Conservation (phyloP, 1,140 invertebrate species). For the Zaprionus nigranus region DNA sequence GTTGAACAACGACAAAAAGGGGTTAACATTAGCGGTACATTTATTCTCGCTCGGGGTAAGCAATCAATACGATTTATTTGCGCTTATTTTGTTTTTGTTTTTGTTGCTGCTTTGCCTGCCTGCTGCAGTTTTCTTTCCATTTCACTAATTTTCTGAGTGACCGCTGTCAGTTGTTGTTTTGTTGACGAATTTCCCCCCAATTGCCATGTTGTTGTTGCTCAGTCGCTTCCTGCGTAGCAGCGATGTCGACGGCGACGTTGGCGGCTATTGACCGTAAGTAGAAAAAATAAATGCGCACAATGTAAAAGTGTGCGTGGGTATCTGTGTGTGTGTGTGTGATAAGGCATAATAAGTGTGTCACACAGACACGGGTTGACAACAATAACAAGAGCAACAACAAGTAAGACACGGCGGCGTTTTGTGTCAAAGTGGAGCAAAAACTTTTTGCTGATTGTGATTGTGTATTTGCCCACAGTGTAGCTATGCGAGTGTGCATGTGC, state of each 20-base stretch:
- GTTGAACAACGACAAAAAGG: conserved; percentile 47
- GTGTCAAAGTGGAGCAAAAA: conserved; percentile 51
- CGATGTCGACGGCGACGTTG: conserved; percentile 20
- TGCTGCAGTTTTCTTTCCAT: conserved; percentile 2
- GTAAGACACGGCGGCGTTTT: conserved; percentile 43
- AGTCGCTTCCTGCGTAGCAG: conserved; percentile 43
- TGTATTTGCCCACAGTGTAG: conserved; percentile 33
- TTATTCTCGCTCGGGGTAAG: conserved; percentile 52
- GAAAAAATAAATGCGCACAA: conserved; percentile 35
- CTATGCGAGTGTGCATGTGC: background rate
- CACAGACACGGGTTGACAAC: conserved; percentile 34
- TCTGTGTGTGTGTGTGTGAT: conserved; percentile 37
- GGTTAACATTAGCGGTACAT: conserved; percentile 61
- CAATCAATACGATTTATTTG: conserved; percentile 58
- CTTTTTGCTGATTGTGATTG: conserved; percentile 48
- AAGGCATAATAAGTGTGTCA: conserved; percentile 62
- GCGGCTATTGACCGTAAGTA: conserved; percentile 54
- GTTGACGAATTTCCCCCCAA: background rate
- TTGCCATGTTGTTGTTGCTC: conserved; percentile 14
- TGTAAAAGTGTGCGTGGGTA: conserved; percentile 4
- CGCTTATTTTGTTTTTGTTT: conserved; percentile 14
- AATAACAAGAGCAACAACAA: conserved; percentile 31
- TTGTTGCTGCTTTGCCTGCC: conserved; percentile 1
- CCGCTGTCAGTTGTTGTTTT: conserved; percentile 3
- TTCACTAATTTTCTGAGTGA: conserved; percentile 4